Base-by-base conservation (phyloP, 2,797 vertebrate genomes). In the Acanthurus lineatus region DNA sequence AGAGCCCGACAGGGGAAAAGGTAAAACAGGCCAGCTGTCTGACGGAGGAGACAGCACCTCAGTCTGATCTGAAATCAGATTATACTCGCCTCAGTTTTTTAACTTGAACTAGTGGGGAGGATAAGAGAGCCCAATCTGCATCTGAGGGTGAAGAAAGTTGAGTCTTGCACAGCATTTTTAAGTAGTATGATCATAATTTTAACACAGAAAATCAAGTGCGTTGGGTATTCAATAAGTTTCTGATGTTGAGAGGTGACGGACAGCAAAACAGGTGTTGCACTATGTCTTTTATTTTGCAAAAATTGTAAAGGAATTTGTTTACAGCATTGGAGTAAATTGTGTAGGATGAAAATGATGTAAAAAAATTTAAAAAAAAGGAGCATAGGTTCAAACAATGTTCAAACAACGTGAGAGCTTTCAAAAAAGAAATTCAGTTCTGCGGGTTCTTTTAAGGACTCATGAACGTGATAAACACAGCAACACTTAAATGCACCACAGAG, bases 21-120 rank as follows among this genome's bases (percentile, higher is more conserved):
- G 93, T 94, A 90, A 90, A 91, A 83, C 89, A 83, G 88, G 74
- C 80, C 88, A 74, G 86, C 89, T 88, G 88, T 90, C 89, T 87
- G 84, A 86, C 86, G 47, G 85, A 86, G 48, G 76, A 88, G 77
- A 81, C 68, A 58, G 78, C 85, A 84, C 91, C 86, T 87, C 83
- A 63, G 81, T 78, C 86, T 86, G 79, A 86, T 90, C 73, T 69
- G n/a, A 69, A 91, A 93, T 91, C 84, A 54, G 85, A 93, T 93
- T 92, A 92, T 42, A 76, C 82, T 76, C 9, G 67, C 78, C 83
- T 87, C 82, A 68, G 28, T 86, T 91, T 76, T 76, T 25, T 25
- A 77, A 81, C 65, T 82, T 68, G 12, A 76, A 63, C 77, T 53
- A 61, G 65, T 9, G 49, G 60, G 60, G 32, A 69, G 70, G 49